phyloP scores from a whole-genome alignment of 2,797 vertebrate genomes.

The Paedocypris micromegethes region DNA sequence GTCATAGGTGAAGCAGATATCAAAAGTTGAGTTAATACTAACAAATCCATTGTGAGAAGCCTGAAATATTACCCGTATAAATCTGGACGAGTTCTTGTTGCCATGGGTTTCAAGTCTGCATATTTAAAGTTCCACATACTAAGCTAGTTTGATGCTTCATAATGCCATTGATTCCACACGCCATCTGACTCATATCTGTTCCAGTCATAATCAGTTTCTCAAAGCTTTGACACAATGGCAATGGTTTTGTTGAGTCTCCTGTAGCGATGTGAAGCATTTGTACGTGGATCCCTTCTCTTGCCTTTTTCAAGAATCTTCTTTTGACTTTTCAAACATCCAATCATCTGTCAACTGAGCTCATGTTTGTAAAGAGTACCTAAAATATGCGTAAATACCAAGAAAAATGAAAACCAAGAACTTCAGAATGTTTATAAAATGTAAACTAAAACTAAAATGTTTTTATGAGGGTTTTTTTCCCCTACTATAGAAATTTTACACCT shows the following conservation, averaged over 20 bases:
- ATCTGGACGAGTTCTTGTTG: neutral
- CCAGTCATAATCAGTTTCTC: conserved; percentile 6
- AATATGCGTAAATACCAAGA: too few species aligned
- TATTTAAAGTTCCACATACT: neutral
- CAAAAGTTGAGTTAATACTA: too few species aligned
- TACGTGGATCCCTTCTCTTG: conserved; percentile 7
- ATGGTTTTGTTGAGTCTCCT: neutral
- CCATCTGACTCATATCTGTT: neutral
- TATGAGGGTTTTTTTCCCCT: too few species aligned
- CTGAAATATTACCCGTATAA: neutral
- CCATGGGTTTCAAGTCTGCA: neutral
- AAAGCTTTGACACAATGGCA: conserved; percentile 1
- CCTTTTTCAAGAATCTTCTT: neutral
- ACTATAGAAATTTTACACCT: too few species aligned
- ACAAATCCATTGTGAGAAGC: neutral
- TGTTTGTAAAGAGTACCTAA: too few species aligned
- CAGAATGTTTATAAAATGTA: too few species aligned
- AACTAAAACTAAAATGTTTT: too few species aligned
- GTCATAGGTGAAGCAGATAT: too few species aligned
- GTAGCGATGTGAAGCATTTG: neutral
- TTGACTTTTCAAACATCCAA: too few species aligned
- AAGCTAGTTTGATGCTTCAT: neutral
- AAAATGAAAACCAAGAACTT: too few species aligned
- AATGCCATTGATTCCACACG: neutral
- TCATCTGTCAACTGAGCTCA: too few species aligned